Evolutionary conservation across 2,113 vertebrate species (phyloP).

Genomic region (Cynoglossus semilaevis): DNA sequence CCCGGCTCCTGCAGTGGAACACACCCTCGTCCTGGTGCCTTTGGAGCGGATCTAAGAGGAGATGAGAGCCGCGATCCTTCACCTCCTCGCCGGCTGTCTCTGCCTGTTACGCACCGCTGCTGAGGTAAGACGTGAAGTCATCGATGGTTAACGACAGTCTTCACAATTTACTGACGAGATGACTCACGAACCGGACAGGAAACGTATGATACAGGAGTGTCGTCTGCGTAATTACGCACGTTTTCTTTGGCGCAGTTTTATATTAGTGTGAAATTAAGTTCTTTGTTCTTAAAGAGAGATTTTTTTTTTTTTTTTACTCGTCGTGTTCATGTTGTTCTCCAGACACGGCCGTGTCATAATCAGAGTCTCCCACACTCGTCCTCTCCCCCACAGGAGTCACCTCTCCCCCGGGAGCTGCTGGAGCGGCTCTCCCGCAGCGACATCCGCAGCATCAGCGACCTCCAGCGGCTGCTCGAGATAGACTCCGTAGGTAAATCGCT

Average conservation of each 20-base stretch:
- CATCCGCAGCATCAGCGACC: slow-evolving; percentile 93
- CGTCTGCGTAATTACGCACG: slow-evolving; percentile 41
- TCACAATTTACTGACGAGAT: not conserved
- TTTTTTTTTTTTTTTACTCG: too few species aligned
- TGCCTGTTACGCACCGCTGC: slow-evolving; percentile 65
- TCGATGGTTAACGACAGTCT: not conserved
- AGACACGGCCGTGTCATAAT: not conserved
- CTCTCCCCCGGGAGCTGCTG: slow-evolving; percentile 88
- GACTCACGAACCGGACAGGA: not conserved
- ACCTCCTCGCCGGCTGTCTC: slow-evolving; percentile 69
- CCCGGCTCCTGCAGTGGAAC: slow-evolving; percentile 55
- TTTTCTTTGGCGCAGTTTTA: not conserved
- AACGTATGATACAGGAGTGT: not conserved
- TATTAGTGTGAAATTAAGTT: too few species aligned
- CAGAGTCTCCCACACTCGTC: not conserved
- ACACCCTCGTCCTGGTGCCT: slow-evolving; percentile 48
- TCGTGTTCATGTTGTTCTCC: too few species aligned
- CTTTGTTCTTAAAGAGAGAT: too few species aligned
- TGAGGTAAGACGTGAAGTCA: slow-evolving; percentile 52
- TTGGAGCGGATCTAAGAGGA: slow-evolving; percentile 64
- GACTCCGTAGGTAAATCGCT: slow-evolving; percentile 95
- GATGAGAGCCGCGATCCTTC: slow-evolving; percentile 73
- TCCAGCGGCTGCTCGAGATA: slow-evolving; percentile 96
- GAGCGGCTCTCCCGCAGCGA: slow-evolving; percentile 90
- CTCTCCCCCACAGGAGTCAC: slow-evolving; percentile 80